Base-by-base conservation (phyloP, 2,888 invertebrate species). In the Lasioglossum morio region DNA sequence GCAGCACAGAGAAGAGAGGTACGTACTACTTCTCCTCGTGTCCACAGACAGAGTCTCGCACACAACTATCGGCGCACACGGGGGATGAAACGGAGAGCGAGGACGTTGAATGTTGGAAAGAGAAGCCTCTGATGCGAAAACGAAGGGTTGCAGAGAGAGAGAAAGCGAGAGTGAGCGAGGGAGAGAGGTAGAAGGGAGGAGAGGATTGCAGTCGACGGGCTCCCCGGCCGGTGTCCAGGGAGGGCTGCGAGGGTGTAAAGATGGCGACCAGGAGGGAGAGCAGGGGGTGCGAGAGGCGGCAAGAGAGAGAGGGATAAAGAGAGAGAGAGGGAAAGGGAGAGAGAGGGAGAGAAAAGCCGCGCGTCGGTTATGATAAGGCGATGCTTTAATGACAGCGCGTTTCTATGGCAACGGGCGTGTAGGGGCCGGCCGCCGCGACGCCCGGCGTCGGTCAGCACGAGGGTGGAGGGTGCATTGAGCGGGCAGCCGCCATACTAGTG, bases 301-400 rank as follows among this genome's bases (percentile, higher is more conserved):
- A 30, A 30, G 60, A 53, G 77, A 53, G 79, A 60, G 76, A 74
- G 84, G 43, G 30, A 63, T 63, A 66, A 70, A 37, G 48, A 53
- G 77, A 43, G 79, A 23, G 69, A 87, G 89, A 69, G 69, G 23
- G 10, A 23, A 34, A 69, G 37, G 34, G 37, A 69, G 69, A 43
- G 77, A 53, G 79, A 27, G 79, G 43, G 79, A 87, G 90, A 87
- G 89, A 87, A 86, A 91, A 91, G 91, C 91, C 93, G 92, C 94
- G 94, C 94, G 94, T 94, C 94, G 94, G 95, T 95, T 95, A 95
- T 95, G 95, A 95, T 95, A 95, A 95, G 95, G 95, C 95, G 95
- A 95, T 94, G 95, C 95, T 95, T 94, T 95, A 95, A 95, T 95
- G 95, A 95, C 95, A 95, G 94, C 94, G 93, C 87, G 94, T 94